A percentile compares a stretch with the other conserved stretches of the same genome.
Conservation (phyloP, 2,113 vertebrate genomes). For the Anolis sagrei region DNA sequence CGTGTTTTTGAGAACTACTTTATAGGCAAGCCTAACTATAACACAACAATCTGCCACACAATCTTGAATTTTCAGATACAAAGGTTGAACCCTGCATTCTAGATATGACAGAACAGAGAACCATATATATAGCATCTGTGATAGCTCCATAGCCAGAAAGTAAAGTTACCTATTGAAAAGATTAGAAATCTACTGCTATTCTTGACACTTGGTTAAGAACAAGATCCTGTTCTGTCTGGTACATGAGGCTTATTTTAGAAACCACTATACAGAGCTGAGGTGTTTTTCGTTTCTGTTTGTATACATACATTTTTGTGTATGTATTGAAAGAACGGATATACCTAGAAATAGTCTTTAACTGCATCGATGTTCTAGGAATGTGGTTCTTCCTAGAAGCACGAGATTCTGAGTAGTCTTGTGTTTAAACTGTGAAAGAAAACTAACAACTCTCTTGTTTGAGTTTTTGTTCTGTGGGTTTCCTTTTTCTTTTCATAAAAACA, state of each 20-base stretch:
- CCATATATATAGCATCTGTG: neutral
- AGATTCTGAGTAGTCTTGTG: slow-evolving; percentile 63
- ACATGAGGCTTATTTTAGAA: slow-evolving; percentile 48
- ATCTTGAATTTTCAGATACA: slow-evolving; percentile 1
- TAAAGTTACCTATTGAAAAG: slow-evolving; percentile 31
- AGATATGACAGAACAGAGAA: neutral
- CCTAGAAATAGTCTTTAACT: slow-evolving; percentile 73
- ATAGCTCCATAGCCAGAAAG: neutral
- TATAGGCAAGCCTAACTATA: neutral
- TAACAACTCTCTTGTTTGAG: slow-evolving; percentile 49
- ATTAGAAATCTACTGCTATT: slow-evolving; percentile 69
- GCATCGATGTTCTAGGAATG: slow-evolving; percentile 56
- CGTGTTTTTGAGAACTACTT: slow-evolving; percentile 40
- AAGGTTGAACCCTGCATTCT: neutral
- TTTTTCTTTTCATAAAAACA: slow-evolving; percentile 36
- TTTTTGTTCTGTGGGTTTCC: slow-evolving; percentile 32
- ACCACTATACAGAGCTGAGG: slow-evolving; percentile 47
- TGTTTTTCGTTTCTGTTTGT: slow-evolving; percentile 56
- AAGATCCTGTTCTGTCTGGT: slow-evolving; percentile 31
- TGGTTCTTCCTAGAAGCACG: slow-evolving; percentile 78
- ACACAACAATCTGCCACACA: neutral
- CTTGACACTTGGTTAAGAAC: slow-evolving; percentile 57
- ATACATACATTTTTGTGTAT: neutral
- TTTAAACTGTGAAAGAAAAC: slow-evolving; percentile 56
- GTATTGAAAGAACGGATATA: slow-evolving; percentile 74